Base-by-base conservation (phyloP, 2,888 invertebrate genomes). In the Scaptomyza caliginosa region DNA sequence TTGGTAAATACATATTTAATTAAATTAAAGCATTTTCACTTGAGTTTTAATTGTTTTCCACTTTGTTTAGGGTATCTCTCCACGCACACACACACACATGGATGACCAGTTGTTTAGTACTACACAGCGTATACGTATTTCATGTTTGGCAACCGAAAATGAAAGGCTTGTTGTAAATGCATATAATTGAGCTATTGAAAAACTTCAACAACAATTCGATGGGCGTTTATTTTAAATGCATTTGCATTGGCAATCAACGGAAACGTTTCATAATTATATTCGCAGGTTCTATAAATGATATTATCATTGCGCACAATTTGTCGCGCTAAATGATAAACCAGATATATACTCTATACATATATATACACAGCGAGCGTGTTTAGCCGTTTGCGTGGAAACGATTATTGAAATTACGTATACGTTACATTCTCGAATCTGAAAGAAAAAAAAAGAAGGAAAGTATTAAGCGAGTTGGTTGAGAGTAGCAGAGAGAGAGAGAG, bases 231-330 rank as follows among this genome's bases (percentile, higher is more conserved):
- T 32, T 32, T 6, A 16, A 32, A 32, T 16, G 3, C 16, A 23
- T 13, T 38, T 43, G 43, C 16, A 39, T 45, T 16, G 34, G 28
- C 66, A 54, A 66, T 60, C 48, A 66, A 39, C 54, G 59, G 52
- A 54, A 56, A 52, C 24, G 36, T 56, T 59, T 28, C 59, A 59
- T 71, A 71, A 56, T 60, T 59, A 50, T 66, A 54, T 71, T 52
- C 66, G 50, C 59, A 66, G 66, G 51, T 59, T 59, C 16, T 30
- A 51, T 7, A 59, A 59, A 70, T 66, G 45, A 72, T 54, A 70
- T 66, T 54, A 70, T 66, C 56, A 52, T 32, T 42, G 43, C 45
- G 43, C 49, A 48, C 19, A 64, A 51, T 70, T 64, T 64, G 45
- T 70, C 50, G 51, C 56, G 39, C 34, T 36, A 58, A 56, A 70